Base-by-base conservation (phyloP, 2,888 invertebrate species). In the Tinea semifulvella region DNA sequence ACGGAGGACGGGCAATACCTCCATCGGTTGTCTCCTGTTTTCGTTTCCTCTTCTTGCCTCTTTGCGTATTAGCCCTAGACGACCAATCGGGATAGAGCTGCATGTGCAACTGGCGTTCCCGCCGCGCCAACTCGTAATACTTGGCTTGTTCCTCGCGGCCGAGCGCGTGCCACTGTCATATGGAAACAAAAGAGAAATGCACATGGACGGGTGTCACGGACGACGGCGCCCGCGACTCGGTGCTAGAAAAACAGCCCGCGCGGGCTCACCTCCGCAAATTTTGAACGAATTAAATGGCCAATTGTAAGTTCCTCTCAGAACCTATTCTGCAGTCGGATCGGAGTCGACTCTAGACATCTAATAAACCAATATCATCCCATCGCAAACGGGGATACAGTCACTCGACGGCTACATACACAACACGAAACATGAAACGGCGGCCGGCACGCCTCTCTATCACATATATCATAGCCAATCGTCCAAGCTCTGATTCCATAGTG, bases 11-110 rank as follows among this genome's bases (percentile, higher is more conserved):
- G 84, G 84, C 85, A 86, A 88, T 92, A 93, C 94, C 94, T 92
- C 92, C 94, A 88, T 93, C 94, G 88, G 90, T 91, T 88, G 92
- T 90, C 87, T 94, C 94, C 92, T 93, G 93, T 89, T 94, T 94
- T 90, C 94, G 91, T 89, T 98, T 98, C 92, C 98, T 95, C 91
- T 97, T 98, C 89, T 95, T 95, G 88, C 97, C 96, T 85, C 96
- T 93, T 84, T 98, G 96, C 88, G 98, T 97, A 89, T 99, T 98
- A 84, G 98, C 91, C 84, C 98, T 97, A 86, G 94, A 94, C 85
- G 94, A 94, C 98, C 98, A 98, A 86, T 96, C 96, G 75, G 98
- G 98, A 88, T 98, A 97, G 85, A 96, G 90, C 88, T 96, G 95
- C 92, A 95, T 92, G 87, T 98, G 98, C 80, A 96, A 90, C 87